These are phyloP conservation scores for Mantis religiosa DNA, from an alignment of 2,888 invertebrate genomes.

Conservation along the genomic window DNA sequence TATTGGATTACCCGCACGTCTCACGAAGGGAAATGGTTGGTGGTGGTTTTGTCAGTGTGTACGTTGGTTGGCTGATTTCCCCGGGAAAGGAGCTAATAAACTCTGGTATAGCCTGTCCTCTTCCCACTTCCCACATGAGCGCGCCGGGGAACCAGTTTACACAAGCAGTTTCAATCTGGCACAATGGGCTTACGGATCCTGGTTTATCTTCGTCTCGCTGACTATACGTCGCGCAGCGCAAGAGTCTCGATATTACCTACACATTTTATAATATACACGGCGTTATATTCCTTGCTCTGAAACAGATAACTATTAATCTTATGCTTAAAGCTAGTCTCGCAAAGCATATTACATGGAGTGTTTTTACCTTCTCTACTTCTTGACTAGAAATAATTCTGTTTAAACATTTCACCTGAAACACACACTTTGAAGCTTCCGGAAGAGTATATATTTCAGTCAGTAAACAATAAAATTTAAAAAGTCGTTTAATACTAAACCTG, in stretches of 20 bases:
- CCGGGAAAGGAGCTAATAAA: constrained; percentile 16
- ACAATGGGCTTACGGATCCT: not conserved
- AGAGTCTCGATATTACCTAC: not conserved
- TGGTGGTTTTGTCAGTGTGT: not conserved
- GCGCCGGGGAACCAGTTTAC: not conserved
- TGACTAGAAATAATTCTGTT: too few species aligned
- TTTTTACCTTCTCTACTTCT: too few species aligned
- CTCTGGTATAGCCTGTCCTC: not conserved
- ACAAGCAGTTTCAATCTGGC: not conserved
- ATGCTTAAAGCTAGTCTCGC: too few species aligned
- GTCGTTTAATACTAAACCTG: too few species aligned
- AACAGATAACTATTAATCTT: too few species aligned
- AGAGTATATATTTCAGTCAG: too few species aligned
- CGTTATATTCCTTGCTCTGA: too few species aligned
- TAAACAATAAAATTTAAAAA: too few species aligned
- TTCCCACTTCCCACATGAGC: not conserved
- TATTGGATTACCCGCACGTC: not conserved
- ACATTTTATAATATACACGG: too few species aligned
- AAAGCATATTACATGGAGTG: too few species aligned
- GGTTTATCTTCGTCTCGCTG: not conserved
- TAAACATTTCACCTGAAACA: too few species aligned
- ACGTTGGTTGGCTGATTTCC: not conserved
- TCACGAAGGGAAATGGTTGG: not conserved
- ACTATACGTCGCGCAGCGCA: not conserved
- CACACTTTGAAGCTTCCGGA: too few species aligned